Evolutionary conservation across 2,797 vertebrate species (phyloP), one percentile per base, ranked within the genome.

Genomic region (Ctenochaetus hawaiiensis): DNA sequence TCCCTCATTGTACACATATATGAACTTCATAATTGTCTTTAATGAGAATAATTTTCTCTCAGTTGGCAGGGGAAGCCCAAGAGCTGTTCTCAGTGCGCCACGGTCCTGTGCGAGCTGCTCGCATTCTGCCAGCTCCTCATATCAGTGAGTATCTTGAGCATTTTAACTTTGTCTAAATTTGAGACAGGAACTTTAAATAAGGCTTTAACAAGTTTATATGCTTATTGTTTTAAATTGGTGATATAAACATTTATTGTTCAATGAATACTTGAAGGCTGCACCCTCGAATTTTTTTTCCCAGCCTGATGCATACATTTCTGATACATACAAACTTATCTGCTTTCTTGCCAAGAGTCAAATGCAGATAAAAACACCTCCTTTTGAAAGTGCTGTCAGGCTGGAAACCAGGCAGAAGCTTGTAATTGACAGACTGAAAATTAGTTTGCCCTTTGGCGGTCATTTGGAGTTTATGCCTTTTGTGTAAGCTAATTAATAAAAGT

Each of bases 11-110:
- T 11, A 8, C 39, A 41, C 39, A 16, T 71, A 41, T 75, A 39
- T 62, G 17, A 49, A 57, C 9, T 26, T 66, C 43, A 52, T 18
- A 18, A 37, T 63, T 1, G 43, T 34, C 4, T 34, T 53, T 75
- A 71, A 65, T 45, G 72, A 13, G 16, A 13, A 8, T 53, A 0
- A 7, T 0, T 88, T 43, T 90, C 45, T 76, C 91, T 60, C 93
- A 99, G 98, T 94, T 98, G 91, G 96, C 95, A 61, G 98, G 98
- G 0, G 98, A 99, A 88, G 98, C 98, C 30, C 98, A 99, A 75
- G 98, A 99, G 58, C 95, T 99, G 71, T 99, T 99, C 89, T 99
- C 98, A 0, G 96, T 98, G 64, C 96, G 98, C 45, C 96, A 99
- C 0, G 98, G 98, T 61, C 98, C 98, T 0, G 96, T 99, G 51